Percentiles rank a stretch among this genome's conserved stretches.
Conservation (phyloP, 2,888 invertebrate species). For the Eristalinus aeneus region DNA sequence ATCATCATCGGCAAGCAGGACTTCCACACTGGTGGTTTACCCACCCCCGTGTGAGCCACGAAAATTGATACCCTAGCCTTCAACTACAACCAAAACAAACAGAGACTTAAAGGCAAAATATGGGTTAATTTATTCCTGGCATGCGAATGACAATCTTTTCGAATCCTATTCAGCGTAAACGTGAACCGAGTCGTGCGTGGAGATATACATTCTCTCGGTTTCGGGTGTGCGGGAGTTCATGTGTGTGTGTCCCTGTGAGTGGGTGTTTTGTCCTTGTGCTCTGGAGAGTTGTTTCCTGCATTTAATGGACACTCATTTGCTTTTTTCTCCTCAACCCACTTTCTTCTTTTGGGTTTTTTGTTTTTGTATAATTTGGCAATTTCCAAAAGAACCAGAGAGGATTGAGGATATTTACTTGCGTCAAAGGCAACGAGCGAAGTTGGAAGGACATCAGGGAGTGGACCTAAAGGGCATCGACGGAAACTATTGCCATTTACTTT, state of each 20-base stretch:
- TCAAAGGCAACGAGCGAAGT: slow-evolving; percentile 18
- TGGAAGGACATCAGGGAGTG: not conserved
- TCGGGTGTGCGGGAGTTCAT: not conserved
- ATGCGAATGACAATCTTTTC: slow-evolving; percentile 68
- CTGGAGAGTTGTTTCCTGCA: slow-evolving; percentile 60
- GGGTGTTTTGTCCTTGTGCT: slow-evolving; percentile 38
- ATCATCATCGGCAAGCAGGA: too few relatives aligned
- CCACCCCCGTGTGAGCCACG: not conserved
- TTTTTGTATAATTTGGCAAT: slow-evolving; percentile 65
- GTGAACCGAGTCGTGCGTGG: slow-evolving; percentile 51
- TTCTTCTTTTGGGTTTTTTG: not conserved
- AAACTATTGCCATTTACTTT: slow-evolving; percentile 47
- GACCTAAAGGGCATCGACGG: slow-evolving; percentile 19
- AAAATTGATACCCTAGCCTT: slow-evolving; percentile 48
- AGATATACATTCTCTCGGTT: not conserved
- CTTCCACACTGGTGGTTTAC: too few relatives aligned
- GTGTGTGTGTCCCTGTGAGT: slow-evolving; percentile 4
- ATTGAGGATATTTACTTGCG: slow-evolving; percentile 34
- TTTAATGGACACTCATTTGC: slow-evolving; percentile 60
- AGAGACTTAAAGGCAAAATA: slow-evolving; percentile 41
- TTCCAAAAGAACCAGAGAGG: slow-evolving; percentile 4
- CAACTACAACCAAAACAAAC: slow-evolving; percentile 39
- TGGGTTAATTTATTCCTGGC: slow-evolving; percentile 68
- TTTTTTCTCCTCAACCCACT: not conserved
- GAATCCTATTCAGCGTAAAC: slow-evolving; percentile 47